Evolutionary conservation across 2,888 invertebrate genomes (phyloP), one percentile per base, ranked within the genome.

Genomic region (Thera britannica): DNA sequence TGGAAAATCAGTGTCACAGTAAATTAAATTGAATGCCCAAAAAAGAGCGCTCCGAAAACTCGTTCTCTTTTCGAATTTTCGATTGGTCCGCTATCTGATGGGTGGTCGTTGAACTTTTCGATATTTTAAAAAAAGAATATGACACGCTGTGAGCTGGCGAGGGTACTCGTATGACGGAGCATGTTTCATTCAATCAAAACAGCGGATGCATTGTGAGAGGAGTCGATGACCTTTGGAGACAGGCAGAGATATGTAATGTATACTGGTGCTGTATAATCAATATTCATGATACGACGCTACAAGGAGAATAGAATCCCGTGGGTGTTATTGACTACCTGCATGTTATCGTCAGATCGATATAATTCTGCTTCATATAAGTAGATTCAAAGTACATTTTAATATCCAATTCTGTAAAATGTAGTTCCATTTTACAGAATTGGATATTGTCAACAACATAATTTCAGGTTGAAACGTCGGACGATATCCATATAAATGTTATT

Each of bases 101-200:
- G 62, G 68, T 78, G 80, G 82, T 79, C 81, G 76, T 75, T 79
- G 82, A 83, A 80, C 84, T 81, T 68, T 58, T 70, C 44, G 70
- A 73, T 76, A 75, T 81, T 77, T 78, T 77, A 79, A 80, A 81
- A 80, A 76, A 80, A 82, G 80, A 79, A 79, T 79, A 73, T 77
- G 75, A 72, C 72, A 75, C 67, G 69, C 66, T 65, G 70, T 72
- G 65, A 70, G 67, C 62, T 67, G 67, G 67, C 65, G 71, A 72
- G 66, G 70, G 67, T 60, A 58, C 67, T 69, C 70, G 68, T 75
- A 73, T 77, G 78, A 75, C 77, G 77, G 78, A 74, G 75, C 81
- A 81, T 80, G 81, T 85, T 85, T 88, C 83, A 85, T 89, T 90
- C 83, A 90, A 90, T 90, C 86, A 88, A 86, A 83, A 79, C 83